These are phyloP conservation scores for Dolichopus griseipennis DNA, from an alignment of 2,888 invertebrate species.

Conservation along the genomic window DNA sequence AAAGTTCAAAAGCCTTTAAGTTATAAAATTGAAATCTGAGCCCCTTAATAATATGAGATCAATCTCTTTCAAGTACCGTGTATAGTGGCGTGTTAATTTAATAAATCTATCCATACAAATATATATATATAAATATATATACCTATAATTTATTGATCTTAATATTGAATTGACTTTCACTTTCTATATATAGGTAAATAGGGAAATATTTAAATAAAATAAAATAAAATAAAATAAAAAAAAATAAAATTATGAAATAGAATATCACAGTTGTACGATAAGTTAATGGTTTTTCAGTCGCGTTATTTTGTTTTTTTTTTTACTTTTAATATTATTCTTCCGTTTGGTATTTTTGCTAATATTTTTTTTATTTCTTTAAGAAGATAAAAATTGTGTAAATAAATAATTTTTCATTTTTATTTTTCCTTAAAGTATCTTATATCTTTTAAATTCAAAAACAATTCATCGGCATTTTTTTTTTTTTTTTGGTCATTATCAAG, in stretches of 20 bases:
- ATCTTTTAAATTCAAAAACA: not conserved
- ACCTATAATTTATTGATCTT: not conserved
- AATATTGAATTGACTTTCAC: constrained; percentile 1
- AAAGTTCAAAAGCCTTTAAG: not conserved
- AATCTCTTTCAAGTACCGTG: not conserved
- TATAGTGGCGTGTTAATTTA: not conserved
- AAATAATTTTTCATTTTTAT: not conserved
- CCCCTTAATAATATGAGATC: not conserved
- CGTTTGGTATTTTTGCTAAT: not conserved
- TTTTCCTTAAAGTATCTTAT: not conserved
- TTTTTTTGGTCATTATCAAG: no score
- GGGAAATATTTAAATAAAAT: not conserved
- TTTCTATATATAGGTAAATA: constrained; percentile 1
- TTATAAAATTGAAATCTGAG: not conserved
- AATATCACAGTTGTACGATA: not conserved
- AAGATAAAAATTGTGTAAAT: not conserved
- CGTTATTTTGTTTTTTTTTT: not conserved
- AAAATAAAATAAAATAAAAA: not conserved
- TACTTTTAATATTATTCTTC: constrained; percentile 1
- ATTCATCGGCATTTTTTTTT: not conserved
- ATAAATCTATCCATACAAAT: not conserved
- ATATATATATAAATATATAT: not conserved
- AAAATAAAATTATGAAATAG: not conserved
- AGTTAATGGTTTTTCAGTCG: not conserved
- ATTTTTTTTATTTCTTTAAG: not conserved